These are phyloP conservation scores for Ramazzottius varieornatus DNA, from an alignment of 2,888 invertebrate species.

Conservation along the genomic window DNA sequence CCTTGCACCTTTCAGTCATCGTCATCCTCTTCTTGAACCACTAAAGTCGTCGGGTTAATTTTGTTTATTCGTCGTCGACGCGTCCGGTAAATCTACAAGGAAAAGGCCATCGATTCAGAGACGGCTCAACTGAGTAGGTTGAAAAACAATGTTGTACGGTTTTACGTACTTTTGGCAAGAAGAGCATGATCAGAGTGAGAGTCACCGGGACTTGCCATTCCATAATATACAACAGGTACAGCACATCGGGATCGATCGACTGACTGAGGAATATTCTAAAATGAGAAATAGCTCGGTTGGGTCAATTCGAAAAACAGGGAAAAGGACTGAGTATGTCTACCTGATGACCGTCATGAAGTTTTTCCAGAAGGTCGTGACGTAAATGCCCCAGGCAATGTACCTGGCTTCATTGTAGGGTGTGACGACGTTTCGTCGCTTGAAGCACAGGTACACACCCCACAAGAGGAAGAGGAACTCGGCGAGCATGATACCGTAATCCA, in stretches of 20 bases:
- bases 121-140: too few species aligned
- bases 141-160: too few species aligned
- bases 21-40: too few species aligned
- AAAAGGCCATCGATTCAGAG: too few species aligned
- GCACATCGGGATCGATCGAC: background rate
- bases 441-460: constrained; percentile 19
- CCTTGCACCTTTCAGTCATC: too few species aligned
- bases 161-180: background rate
- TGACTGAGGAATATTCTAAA: background rate
- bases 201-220: background rate
- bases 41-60: too few species aligned
- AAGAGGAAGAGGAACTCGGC: constrained; percentile 16
- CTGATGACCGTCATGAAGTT: constrained; percentile 16
- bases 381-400: constrained; percentile 18
- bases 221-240: background rate
- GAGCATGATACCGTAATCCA: constrained; percentile 15
- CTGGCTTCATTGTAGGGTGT: constrained; percentile 12
- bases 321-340: constrained; percentile 14
- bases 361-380: constrained; percentile 19
- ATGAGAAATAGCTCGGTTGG: background rate
- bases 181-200: background rate
- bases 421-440: constrained; percentile 18
- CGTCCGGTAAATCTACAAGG: too few species aligned
- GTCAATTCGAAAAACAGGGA: too few species aligned
- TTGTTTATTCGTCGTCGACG: too few species aligned